Conservation (phyloP, 1,140 invertebrate species). For the Elymnias hypermnestra region DNA sequence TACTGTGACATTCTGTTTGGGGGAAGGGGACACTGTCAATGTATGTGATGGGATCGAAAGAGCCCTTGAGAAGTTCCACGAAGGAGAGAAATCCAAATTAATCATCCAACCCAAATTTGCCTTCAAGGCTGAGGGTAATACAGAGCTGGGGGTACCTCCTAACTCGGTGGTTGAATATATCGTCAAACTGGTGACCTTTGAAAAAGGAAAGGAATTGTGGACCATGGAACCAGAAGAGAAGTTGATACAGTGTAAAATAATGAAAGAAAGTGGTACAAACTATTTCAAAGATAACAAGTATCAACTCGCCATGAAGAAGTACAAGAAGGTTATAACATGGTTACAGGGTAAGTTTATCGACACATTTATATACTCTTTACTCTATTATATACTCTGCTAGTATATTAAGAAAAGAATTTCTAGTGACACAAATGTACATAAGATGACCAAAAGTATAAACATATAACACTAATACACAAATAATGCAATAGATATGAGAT, state of each 20-base stretch:
- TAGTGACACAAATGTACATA: too few species aligned
- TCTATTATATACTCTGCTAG: too few species aligned
- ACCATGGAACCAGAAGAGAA: constrained; percentile 86
- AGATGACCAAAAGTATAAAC: too few species aligned
- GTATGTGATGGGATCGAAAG: constrained; percentile 91
- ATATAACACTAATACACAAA: too few species aligned
- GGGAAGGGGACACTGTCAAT: constrained; percentile 87
- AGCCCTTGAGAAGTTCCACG: constrained; percentile 89
- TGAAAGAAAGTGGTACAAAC: constrained; percentile 93
- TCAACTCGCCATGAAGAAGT: constrained; percentile 90
- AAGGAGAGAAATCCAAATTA: constrained; percentile 87
- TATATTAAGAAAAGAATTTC: too few species aligned
- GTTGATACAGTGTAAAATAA: constrained; percentile 86
- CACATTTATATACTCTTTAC: too few species aligned
- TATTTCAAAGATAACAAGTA: constrained; percentile 92
- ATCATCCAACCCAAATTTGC: constrained; percentile 88
- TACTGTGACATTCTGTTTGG: constrained; percentile 89
- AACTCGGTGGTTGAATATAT: constrained; percentile 88
- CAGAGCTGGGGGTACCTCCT: constrained; percentile 85
- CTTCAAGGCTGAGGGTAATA: constrained; percentile 85
- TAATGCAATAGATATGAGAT: too few species aligned
- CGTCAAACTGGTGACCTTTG: constrained; percentile 88
- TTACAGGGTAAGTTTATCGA: constrained; percentile 59
- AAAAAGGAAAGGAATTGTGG: constrained; percentile 90
- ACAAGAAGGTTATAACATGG: constrained; percentile 82